A percentile compares a stretch with the other conserved stretches of the same genome.
Evolutionary conservation across 2,888 invertebrate genomes (phyloP).

Genomic region (Hypolimnas misippus): DNA sequence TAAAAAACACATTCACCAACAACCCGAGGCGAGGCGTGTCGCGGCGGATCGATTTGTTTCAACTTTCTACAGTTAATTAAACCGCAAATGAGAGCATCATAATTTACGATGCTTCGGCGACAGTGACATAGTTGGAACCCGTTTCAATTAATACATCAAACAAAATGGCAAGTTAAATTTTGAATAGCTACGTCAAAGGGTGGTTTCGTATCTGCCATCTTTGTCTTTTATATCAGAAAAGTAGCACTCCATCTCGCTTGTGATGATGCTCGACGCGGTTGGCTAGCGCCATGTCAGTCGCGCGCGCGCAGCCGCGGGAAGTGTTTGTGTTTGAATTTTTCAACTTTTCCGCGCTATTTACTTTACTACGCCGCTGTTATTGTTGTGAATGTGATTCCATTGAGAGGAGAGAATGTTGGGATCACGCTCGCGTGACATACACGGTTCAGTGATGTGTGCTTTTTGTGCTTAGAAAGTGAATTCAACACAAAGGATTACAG

Average conservation of each 20-base stretch:
- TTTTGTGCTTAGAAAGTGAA: conserved; percentile 49
- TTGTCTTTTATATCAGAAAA: conserved; percentile 44
- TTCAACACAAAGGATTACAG: conserved; percentile 48
- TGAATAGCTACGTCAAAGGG: conserved; percentile 59
- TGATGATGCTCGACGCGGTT: conserved; percentile 56
- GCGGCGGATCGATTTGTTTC: conserved; percentile 38
- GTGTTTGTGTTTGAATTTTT: conserved; percentile 63
- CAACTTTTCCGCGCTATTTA: conserved; percentile 39
- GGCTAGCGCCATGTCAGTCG: conserved; percentile 69
- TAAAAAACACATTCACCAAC: not conserved
- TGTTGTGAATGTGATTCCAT: conserved; percentile 33
- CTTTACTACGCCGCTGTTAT: conserved; percentile 23
- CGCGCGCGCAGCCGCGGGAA: conserved; percentile 69
- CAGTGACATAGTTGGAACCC: conserved; percentile 56
- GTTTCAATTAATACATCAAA: conserved; percentile 50
- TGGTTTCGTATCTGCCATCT: conserved; percentile 52
- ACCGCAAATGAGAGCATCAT: conserved; percentile 34
- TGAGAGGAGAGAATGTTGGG: conserved; percentile 25
- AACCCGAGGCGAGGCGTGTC: conserved; percentile 7
- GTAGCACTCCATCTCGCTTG: conserved; percentile 54
- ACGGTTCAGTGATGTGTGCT: conserved; percentile 41
- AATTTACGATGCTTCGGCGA: conserved; percentile 34
- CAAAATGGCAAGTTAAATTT: conserved; percentile 43
- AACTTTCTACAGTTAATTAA: conserved; percentile 41
- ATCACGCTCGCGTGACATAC: conserved; percentile 33